Percentiles rank a stretch among this genome's conserved stretches.
phyloP scores from a whole-genome alignment of 2,797 vertebrate genomes.

The Gila robusta region DNA sequence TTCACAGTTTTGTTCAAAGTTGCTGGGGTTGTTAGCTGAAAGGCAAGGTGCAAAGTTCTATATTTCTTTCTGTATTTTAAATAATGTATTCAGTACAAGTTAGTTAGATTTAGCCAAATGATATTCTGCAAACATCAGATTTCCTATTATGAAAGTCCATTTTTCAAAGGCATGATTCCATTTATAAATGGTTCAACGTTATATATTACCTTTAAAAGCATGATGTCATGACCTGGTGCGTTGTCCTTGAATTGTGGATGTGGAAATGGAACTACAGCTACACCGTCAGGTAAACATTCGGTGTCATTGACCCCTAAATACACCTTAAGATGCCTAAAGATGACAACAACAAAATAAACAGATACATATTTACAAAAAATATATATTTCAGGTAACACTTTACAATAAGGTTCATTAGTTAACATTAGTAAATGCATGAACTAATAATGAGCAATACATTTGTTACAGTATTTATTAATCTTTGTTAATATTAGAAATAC shows the following conservation, averaged over 20 bases:
- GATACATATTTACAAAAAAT: not conserved
- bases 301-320: slow-evolving; percentile 54
- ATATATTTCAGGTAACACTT: not conserved
- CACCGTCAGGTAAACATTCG: accelerated
- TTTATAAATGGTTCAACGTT: not conserved
- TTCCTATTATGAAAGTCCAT: not conserved
- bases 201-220: slow-evolving; percentile 73
- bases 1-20: not conserved
- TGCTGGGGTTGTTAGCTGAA: slow-evolving; percentile 62
- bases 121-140: not conserved
- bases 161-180: not conserved
- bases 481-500: no score
- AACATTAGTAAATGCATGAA: no score
- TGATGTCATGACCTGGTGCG: slow-evolving; percentile 56
- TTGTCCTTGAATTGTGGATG: not conserved
- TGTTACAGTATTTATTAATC: no score
- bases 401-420: no score
- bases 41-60: not conserved
- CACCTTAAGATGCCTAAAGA: slow-evolving; percentile 29
- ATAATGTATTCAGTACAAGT: not conserved
- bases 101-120: not conserved
- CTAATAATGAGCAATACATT: no score
- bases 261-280: slow-evolving; percentile 8
- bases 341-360: no score
- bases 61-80: not conserved